phyloP scores from a whole-genome alignment of 2,888 invertebrate genomes.

The Zootermopsis nevadensis region DNA sequence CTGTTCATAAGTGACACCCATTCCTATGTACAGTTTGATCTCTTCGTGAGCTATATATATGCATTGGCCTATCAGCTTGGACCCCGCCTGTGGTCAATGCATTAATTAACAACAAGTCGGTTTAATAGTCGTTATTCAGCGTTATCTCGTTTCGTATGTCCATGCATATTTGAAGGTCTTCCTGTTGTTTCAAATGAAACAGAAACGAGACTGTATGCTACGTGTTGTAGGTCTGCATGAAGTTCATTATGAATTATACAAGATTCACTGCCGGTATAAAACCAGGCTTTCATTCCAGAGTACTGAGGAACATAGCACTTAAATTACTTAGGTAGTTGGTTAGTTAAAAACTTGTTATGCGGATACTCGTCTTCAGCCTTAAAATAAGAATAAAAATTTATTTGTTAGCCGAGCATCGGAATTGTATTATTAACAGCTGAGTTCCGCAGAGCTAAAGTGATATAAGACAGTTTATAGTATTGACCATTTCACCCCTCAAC shows the following conservation, averaged over 20 bases:
- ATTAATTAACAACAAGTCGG: background rate
- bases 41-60: background rate
- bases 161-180: constrained; percentile 6
- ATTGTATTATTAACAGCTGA: no score
- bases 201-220: background rate
- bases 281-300: background rate
- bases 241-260: background rate
- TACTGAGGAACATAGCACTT: no score
- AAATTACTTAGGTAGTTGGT: no score
- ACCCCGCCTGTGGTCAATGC: background rate
- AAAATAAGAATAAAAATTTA: no score
- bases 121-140: background rate
- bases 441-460: no score
- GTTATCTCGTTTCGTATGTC: background rate
- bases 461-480: no score
- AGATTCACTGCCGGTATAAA: background rate
- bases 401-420: no score
- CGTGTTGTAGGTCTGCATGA: no score
- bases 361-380: no score
- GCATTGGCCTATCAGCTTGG: background rate
- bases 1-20: background rate
- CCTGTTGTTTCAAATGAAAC: background rate
- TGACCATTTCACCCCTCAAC: no score
- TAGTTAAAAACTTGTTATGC: no score
- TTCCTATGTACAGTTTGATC: background rate